Conservation (phyloP, 2,797 vertebrate species). For the Pangasius macronema region DNA sequence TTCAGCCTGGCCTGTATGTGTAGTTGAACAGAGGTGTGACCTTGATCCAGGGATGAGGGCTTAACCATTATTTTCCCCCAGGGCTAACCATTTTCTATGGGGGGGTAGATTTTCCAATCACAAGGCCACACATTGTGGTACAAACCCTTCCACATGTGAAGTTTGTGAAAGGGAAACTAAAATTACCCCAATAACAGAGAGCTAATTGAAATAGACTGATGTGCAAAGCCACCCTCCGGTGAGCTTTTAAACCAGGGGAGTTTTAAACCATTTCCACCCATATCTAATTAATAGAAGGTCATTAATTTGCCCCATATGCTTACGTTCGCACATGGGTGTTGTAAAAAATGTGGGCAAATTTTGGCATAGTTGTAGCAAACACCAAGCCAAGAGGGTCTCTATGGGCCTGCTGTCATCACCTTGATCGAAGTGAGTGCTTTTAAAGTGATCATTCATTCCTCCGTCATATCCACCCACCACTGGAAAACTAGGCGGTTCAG, state of each 20-base stretch:
- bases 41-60: conserved; percentile 2
- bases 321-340: background rate
- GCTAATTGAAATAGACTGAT: background rate
- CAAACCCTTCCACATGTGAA: conserved; percentile 12
- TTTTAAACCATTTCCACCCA: conserved; percentile 65
- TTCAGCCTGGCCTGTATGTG: background rate
- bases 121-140: background rate
- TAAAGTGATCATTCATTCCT: conserved; percentile 68
- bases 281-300: conserved; percentile 67
- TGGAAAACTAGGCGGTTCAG: background rate
- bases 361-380: conserved; percentile 55
- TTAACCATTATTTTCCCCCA: conserved; percentile 46
- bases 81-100: conserved; percentile 41
- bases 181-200: background rate
- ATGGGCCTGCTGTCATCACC: conserved; percentile 66
- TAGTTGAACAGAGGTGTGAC: conserved; percentile 28
- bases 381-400: conserved; percentile 56
- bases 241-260: conserved; percentile 33
- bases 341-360: conserved; percentile 1
- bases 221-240: background rate
- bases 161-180: conserved; percentile 6
- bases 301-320: conserved; percentile 57
- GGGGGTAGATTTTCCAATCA: background rate
- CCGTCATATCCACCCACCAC: background rate
- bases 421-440: conserved; percentile 62